phyloP scores from a whole-genome alignment of 2,888 invertebrate genomes.

The Xestoiulus laeticollis region DNA sequence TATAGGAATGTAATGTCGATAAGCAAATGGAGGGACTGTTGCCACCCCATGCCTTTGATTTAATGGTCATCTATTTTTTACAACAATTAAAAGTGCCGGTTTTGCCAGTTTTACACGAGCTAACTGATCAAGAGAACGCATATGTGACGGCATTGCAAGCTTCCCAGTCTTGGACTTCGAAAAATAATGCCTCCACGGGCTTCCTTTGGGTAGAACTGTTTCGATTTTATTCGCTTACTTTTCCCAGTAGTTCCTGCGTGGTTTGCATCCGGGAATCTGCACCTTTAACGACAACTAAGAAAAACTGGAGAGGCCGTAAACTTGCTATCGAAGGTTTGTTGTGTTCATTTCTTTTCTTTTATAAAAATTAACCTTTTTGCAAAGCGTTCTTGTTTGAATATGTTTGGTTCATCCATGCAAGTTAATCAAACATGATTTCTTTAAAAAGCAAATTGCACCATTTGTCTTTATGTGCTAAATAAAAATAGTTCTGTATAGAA shows the following conservation, averaged over 20 bases:
- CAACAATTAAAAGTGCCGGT: constrained; percentile 64
- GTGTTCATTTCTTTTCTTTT: background rate
- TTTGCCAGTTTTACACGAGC: constrained; percentile 67
- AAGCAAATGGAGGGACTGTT: constrained; percentile 66
- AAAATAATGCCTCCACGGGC: constrained; percentile 61
- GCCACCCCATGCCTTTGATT: constrained; percentile 66
- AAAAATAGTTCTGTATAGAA: no score
- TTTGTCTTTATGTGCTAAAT: no score
- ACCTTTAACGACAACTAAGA: constrained; percentile 59
- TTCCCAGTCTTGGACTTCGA: constrained; percentile 42
- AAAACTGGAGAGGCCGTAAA: constrained; percentile 62
- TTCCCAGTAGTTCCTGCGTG: constrained; percentile 59
- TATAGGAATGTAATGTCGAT: constrained; percentile 65
- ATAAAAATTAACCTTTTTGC: no score
- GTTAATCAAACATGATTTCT: no score
- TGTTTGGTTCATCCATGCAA: no score
- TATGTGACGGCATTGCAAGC: constrained; percentile 57
- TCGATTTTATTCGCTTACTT: constrained; percentile 62
- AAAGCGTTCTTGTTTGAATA: no score
- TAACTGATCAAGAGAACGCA: constrained; percentile 56
- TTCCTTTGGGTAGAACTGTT: constrained; percentile 64
- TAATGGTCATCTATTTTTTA: constrained; percentile 68
- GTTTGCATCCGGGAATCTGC: constrained; percentile 59
- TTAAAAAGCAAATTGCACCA: no score
- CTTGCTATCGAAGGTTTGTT: constrained; percentile 63